Base-by-base conservation (phyloP, 2,113 vertebrate species). In the Gallinago media region DNA sequence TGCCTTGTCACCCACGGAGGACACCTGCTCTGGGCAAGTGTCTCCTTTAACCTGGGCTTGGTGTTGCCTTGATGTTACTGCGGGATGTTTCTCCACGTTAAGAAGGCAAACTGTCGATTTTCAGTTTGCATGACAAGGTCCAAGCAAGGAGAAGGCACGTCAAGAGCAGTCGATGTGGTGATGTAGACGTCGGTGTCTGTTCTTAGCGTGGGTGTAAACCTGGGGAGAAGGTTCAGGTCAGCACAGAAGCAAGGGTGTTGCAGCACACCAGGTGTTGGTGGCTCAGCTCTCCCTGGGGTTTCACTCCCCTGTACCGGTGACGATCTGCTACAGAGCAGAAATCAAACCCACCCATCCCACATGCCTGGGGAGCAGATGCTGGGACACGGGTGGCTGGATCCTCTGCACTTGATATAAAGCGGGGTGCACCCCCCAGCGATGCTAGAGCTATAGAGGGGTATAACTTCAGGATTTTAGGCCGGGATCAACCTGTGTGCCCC, bases 1-100 rank as follows among this genome's bases (percentile, higher is more conserved):
- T 85, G n/a, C 36, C 40, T 78, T 32, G 42, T 54, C 14, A 7
- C 31, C 50, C 5, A 2, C 7, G 0, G 0, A 56, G 56, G n/a
- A 20, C 13, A 38, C 15, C 9, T 22, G 6, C n/a, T 75, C n/a
- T 1, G 4, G 54, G 22, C 11, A 46, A n/a, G 46, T 1, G 0
- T 20, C 46, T 61, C 22, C 36, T 74, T n/a, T 27, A 34, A 19
- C 26, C 18, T 11, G 52, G 8, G 9, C 42, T 83, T 44, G 34
- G n/a, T 1, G 1, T 29, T 1, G 2, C 1, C 54, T 34, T 2
- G 0, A 13, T n/a, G 27, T 32, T 72, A 54, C 16, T 55, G 12
- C 5, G 12, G 21, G n/a, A 16, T 27, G 5, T 23, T 29, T 54
- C 66, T 56, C 46, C 38, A 4, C 0, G 2, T 44, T 56, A 19